These are phyloP conservation scores for Noctua janthina DNA, from an alignment of 2,888 invertebrate species.

Conservation along the genomic window DNA sequence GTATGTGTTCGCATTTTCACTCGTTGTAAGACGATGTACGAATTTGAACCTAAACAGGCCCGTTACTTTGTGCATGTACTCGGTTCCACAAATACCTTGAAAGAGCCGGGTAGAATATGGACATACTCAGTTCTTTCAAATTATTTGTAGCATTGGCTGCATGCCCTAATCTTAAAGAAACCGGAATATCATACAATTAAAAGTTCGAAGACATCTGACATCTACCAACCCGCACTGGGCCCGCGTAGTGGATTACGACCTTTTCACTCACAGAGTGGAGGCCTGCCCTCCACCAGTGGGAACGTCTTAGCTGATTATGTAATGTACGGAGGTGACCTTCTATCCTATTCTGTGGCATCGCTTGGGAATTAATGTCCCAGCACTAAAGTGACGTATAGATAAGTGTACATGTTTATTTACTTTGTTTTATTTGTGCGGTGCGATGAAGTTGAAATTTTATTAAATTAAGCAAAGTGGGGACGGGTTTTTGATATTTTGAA, in stretches of 20 bases:
- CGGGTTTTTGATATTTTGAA: slow-evolving; percentile 5
- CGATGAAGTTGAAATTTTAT: slow-evolving; percentile 18
- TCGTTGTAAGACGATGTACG: neutral
- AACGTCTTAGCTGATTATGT: neutral
- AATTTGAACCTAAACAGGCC: neutral
- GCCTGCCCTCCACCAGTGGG: neutral
- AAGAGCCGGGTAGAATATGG: neutral
- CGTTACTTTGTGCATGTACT: neutral
- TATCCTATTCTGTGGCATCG: neutral
- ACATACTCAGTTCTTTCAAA: neutral
- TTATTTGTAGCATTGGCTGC: neutral
- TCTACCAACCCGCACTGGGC: neutral
- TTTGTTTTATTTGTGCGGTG: slow-evolving; percentile 28
- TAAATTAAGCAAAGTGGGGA: neutral
- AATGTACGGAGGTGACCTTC: neutral
- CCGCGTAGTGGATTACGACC: neutral
- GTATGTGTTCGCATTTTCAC: neutral
- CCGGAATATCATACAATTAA: neutral
- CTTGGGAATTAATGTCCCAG: slow-evolving; percentile 43
- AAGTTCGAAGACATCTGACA: neutral
- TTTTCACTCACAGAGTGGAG: neutral
- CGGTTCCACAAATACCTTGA: neutral
- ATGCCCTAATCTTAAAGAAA: neutral
- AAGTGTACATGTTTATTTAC: slow-evolving; percentile 34
- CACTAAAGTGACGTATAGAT: slow-evolving; percentile 43